Conservation (phyloP, 2,888 invertebrate genomes). For the Euzetes globulus region DNA sequence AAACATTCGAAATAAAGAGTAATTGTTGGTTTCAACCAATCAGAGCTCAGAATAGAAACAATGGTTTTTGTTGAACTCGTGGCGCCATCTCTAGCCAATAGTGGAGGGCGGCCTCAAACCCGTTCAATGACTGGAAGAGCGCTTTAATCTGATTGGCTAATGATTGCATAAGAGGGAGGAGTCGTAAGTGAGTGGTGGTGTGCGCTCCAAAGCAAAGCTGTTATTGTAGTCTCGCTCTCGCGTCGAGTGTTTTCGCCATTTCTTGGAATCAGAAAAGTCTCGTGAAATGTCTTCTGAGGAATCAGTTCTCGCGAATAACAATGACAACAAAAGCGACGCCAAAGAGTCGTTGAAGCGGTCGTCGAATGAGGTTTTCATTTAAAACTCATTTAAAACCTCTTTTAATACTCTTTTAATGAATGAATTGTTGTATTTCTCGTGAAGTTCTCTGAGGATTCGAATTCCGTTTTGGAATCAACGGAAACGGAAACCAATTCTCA, state of each 20-base stretch:
- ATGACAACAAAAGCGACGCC: not conserved
- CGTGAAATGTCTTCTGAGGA: too few species aligned
- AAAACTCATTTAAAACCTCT: too few species aligned
- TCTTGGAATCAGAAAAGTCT: not conserved
- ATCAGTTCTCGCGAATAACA: too few species aligned
- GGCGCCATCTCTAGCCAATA: not conserved
- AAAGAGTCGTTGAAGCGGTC: not conserved
- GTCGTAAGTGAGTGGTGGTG: too few species aligned
- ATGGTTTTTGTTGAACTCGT: not conserved
- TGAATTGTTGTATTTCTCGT: not conserved
- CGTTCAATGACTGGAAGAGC: conserved; percentile 7
- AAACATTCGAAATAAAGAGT: too few species aligned
- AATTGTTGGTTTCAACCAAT: too few species aligned
- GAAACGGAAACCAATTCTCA: conserved; percentile 18
- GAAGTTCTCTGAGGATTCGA: conserved; percentile 35
- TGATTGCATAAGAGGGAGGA: not conserved
- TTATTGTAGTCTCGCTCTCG: too few species aligned
- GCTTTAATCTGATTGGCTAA: not conserved
- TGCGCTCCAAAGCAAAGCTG: too few species aligned
- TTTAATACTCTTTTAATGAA: too few species aligned
- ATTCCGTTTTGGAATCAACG: conserved; percentile 29
- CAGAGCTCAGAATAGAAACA: too few species aligned
- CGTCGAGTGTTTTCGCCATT: too few species aligned
- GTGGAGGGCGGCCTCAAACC: not conserved
- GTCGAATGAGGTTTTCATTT: conserved; percentile 5